Conservation (phyloP, 1,140 invertebrate genomes). For the Archivesica marissinica region DNA sequence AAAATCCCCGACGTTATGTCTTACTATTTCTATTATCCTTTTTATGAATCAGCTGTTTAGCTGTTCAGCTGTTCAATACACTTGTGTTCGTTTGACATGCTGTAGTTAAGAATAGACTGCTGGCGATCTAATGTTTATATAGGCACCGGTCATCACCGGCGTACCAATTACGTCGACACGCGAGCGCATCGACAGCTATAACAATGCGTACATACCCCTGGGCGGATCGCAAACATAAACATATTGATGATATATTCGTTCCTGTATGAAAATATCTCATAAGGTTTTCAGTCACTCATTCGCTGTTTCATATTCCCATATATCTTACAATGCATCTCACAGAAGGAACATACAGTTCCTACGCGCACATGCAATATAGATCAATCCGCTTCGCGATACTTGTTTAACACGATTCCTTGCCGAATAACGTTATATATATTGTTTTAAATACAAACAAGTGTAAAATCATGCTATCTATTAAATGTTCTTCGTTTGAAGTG, state of each 20-base stretch:
- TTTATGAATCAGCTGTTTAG: background rate
- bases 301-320: background rate
- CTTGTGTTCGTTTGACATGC: slow-evolving; percentile 1
- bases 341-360: background rate
- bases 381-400: background rate
- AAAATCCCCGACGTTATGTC: background rate
- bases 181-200: slow-evolving; percentile 16
- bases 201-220: background rate
- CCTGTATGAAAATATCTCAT: slow-evolving; percentile 6
- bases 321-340: background rate
- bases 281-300: background rate
- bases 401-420: background rate
- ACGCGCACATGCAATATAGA: background rate
- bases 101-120: background rate
- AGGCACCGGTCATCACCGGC: slow-evolving; percentile 19
- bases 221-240: slow-evolving; percentile 8
- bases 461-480: background rate
- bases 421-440: slow-evolving; percentile 3
- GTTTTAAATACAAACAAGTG: background rate
- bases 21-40: background rate
- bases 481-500: background rate
- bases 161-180: slow-evolving; percentile 4
- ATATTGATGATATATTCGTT: slow-evolving; percentile 28
- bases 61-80: background rate
- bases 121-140: slow-evolving; percentile 21